Percentiles rank a stretch among this genome's conserved stretches.
Evolutionary conservation across 2,888 invertebrate species (phyloP).

Genomic region (Ptychoptera contaminata): DNA sequence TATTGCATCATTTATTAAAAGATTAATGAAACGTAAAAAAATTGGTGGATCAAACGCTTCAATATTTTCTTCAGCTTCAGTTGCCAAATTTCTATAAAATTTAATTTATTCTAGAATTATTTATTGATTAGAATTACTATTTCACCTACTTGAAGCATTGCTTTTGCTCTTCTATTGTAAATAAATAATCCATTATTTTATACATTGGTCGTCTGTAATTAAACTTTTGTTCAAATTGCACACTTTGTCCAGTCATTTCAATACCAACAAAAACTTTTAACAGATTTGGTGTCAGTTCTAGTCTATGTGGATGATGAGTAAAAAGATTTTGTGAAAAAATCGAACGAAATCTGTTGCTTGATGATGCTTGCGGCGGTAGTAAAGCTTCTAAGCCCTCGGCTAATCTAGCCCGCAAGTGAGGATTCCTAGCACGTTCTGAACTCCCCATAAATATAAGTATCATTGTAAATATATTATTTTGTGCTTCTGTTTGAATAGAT

Average conservation of each 20-base stretch:
- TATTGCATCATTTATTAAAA: constrained; percentile 94
- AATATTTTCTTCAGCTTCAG: constrained; percentile 71
- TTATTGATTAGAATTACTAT: background rate
- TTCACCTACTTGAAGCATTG: constrained; percentile 52
- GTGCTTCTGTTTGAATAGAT: constrained; percentile 43
- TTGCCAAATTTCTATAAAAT: constrained; percentile 47
- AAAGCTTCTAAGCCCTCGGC: constrained; percentile 82
- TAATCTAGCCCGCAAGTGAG: constrained; percentile 77
- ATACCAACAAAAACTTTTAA: constrained; percentile 92
- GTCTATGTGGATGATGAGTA: constrained; percentile 54
- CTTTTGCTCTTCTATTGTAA: constrained; percentile 66
- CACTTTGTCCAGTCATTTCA: constrained; percentile 92
- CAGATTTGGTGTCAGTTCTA: constrained; percentile 61
- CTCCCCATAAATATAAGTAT: constrained; percentile 83
- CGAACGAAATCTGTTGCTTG: constrained; percentile 25
- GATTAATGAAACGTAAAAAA: constrained; percentile 87
- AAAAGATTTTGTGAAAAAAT: constrained; percentile 47
- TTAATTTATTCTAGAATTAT: constrained; percentile 6
- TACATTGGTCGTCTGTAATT: constrained; percentile 95
- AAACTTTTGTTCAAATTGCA: constrained; percentile 93
- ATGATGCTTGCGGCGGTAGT: constrained; percentile 39
- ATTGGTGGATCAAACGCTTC: constrained; percentile 81
- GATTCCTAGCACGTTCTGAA: constrained; percentile 65
- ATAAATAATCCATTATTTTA: constrained; percentile 77
- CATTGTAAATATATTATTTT: constrained; percentile 56